A percentile compares a stretch with the other conserved stretches of the same genome.
Evolutionary conservation across 2,888 invertebrate species (phyloP).

Genomic region (Nowickia ferox): DNA sequence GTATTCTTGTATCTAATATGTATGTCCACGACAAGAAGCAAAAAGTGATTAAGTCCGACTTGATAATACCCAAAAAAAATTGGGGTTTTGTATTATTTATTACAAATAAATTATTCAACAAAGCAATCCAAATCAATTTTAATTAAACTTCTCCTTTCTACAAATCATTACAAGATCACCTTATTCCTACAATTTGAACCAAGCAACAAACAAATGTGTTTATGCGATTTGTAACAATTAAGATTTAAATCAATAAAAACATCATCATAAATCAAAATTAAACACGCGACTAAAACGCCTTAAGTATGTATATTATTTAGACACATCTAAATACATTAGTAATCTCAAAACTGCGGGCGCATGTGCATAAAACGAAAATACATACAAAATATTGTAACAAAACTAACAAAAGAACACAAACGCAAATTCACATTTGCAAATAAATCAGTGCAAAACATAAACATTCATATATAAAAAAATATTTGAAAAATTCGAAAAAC

Average conservation of each 20-base stretch:
- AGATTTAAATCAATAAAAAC: constrained; percentile 46
- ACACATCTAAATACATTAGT: constrained; percentile 30
- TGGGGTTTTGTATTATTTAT: too few species aligned
- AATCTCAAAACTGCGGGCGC: background rate
- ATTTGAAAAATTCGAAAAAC: constrained; percentile 56
- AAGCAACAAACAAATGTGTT: background rate
- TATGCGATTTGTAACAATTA: constrained; percentile 17
- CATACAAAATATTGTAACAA: background rate
- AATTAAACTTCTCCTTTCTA: too few species aligned
- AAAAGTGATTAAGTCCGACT: too few species aligned
- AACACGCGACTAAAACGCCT: constrained; percentile 63
- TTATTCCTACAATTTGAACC: background rate
- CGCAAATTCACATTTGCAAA: constrained; percentile 8
- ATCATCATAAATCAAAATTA: constrained; percentile 55
- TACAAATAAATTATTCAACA: too few species aligned
- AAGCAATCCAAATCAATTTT: too few species aligned
- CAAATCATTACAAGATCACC: background rate
- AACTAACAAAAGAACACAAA: background rate
- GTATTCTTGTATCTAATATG: too few species aligned
- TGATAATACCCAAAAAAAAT: too few species aligned
- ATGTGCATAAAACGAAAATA: constrained; percentile 29
- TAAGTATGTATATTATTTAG: constrained; percentile 9
- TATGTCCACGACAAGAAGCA: too few species aligned
- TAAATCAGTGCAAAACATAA: background rate
- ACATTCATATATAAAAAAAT: constrained; percentile 1